phyloP scores from a whole-genome alignment of 2,797 vertebrate genomes.

The Champsocephalus gunnari region DNA sequence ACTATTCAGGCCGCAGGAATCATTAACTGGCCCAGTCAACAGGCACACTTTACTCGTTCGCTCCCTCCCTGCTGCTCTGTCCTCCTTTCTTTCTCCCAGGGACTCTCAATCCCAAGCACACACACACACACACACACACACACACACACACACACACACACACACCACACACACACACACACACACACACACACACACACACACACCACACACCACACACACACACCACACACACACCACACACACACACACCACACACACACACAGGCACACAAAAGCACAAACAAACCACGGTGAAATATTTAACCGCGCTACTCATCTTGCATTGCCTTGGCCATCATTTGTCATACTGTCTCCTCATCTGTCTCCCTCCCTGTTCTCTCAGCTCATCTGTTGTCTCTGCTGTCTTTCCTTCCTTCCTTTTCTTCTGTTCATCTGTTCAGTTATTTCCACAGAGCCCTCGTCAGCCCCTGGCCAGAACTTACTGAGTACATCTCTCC shows the following conservation, averaged over 20 bases:
- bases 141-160: too few relatives aligned
- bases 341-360: constrained; percentile 68
- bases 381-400: constrained; percentile 77
- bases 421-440: constrained; percentile 77
- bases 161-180: constrained; percentile 25
- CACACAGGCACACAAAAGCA: constrained; percentile 64
- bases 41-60: constrained; percentile 75
- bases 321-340: constrained; percentile 61
- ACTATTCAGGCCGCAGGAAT: constrained; percentile 76
- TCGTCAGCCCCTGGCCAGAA: constrained; percentile 56
- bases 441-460: constrained; percentile 61
- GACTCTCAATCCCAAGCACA: constrained; percentile 36
- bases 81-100: constrained; percentile 59
- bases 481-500: constrained; percentile 24
- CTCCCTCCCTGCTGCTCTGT: constrained; percentile 43
- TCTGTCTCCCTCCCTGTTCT: constrained; percentile 70
- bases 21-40: constrained; percentile 79
- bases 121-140: constrained; percentile 50
- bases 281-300: constrained; percentile 76
- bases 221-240: too few relatives aligned
- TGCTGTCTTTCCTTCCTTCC: constrained; percentile 69
- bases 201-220: constrained; percentile 61
- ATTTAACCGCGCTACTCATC: constrained; percentile 71
- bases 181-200: constrained; percentile 55
- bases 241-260: constrained; percentile 15